Evolutionary conservation across 1,140 invertebrate species (phyloP).

Genomic region (Macrobrachium rosenbergii): DNA sequence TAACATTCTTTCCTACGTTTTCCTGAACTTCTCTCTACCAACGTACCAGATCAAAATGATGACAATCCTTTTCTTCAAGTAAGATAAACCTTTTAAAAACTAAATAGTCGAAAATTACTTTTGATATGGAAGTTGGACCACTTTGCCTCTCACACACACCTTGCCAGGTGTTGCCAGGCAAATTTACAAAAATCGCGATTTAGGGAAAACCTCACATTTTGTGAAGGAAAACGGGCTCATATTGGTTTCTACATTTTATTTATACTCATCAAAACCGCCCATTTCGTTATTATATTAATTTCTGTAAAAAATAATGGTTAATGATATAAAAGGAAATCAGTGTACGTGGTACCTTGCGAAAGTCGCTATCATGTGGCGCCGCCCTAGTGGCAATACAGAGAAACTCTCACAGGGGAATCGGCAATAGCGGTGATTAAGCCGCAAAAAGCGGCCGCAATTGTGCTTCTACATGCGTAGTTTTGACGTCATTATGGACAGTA

Average conservation of each 20-base stretch:
- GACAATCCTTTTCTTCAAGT: background rate
- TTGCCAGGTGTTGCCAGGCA: constrained; percentile 35
- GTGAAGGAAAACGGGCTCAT: background rate
- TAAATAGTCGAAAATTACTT: constrained; percentile 55
- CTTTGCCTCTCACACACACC: constrained; percentile 45
- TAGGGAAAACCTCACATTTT: background rate
- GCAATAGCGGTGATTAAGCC: constrained; percentile 30
- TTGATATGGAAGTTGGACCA: constrained; percentile 53
- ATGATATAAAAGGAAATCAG: constrained; percentile 14
- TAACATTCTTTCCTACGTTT: too few relatives aligned
- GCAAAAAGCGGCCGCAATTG: constrained; percentile 17
- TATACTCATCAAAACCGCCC: too few relatives aligned
- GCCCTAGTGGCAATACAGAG: constrained; percentile 43
- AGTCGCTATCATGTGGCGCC: constrained; percentile 45
- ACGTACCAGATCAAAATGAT: too few relatives aligned
- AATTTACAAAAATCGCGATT: background rate
- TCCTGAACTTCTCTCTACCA: too few relatives aligned
- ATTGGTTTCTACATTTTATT: too few relatives aligned
- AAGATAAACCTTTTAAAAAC: constrained; percentile 14
- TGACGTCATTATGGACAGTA: too few relatives aligned
- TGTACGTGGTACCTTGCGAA: background rate
- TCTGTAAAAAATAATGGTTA: background rate
- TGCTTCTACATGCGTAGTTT: constrained; percentile 11
- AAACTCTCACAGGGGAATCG: constrained; percentile 5
- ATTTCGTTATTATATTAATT: too few relatives aligned